These are phyloP conservation scores for Semaprochilodus insignis DNA, from an alignment of 2,797 vertebrate genomes.

Conservation along the genomic window DNA sequence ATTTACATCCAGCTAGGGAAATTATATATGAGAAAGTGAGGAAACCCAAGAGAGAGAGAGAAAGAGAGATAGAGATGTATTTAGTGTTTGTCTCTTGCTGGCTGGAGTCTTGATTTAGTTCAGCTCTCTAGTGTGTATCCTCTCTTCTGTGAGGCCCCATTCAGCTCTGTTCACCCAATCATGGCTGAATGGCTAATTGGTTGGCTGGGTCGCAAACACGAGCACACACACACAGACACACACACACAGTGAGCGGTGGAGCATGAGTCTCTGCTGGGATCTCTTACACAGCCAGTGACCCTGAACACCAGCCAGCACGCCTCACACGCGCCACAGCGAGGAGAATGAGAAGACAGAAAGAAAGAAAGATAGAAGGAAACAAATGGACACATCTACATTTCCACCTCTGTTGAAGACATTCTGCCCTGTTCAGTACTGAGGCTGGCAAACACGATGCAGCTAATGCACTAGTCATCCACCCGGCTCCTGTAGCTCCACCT, in stretches of 20 bases:
- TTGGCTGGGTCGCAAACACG: conserved; percentile 68
- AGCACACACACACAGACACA: conserved; percentile 21
- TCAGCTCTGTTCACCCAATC: conserved; percentile 81
- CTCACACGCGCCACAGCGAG: conserved; percentile 65
- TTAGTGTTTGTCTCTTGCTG: conserved; percentile 51
- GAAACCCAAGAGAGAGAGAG: background rate
- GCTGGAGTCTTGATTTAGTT: conserved; percentile 48
- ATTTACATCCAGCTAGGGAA: background rate
- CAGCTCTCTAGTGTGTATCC: conserved; percentile 73
- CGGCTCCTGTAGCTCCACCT: background rate
- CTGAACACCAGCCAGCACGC: conserved; percentile 69
- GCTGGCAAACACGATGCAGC: background rate
- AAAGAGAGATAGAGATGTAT: conserved; percentile 9
- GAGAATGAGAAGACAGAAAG: conserved; percentile 44
- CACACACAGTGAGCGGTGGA: conserved; percentile 47
- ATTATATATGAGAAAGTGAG: background rate
- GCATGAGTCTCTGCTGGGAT: conserved; percentile 60
- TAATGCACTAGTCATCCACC: background rate
- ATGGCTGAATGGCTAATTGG: conserved; percentile 83
- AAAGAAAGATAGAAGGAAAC: conserved; percentile 43
- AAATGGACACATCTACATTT: background rate
- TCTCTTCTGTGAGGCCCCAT: conserved; percentile 78
- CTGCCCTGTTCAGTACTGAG: background rate
- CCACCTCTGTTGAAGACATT: background rate
- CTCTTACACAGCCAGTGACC: conserved; percentile 77